Evolutionary conservation across 2,888 invertebrate genomes (phyloP).

Genomic region (Brachylomia viminalis): DNA sequence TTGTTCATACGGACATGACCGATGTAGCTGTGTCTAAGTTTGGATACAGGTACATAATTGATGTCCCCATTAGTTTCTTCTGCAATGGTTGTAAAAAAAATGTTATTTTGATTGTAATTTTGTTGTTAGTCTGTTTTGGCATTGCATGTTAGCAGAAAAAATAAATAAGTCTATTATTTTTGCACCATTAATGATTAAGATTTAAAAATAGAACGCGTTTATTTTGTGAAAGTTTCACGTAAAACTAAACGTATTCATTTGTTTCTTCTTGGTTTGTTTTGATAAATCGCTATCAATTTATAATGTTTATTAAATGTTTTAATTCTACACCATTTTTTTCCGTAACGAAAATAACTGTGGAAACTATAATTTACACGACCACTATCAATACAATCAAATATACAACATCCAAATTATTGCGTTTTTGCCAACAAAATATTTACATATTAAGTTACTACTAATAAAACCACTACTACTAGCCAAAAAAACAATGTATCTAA

Average conservation of each 20-base stretch:
- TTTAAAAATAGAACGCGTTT: background rate
- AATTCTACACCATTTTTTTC: slow-evolving; percentile 1
- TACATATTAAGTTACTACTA: slow-evolving; percentile 41
- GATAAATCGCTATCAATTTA: background rate
- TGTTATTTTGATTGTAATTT: slow-evolving; percentile 1
- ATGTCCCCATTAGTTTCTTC: slow-evolving; percentile 10
- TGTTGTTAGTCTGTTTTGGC: background rate
- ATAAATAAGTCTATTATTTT: background rate
- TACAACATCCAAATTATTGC: slow-evolving; percentile 21
- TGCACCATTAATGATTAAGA: background rate
- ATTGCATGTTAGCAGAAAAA: background rate
- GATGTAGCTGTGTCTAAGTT: slow-evolving; percentile 12
- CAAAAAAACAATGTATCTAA: slow-evolving; percentile 49
- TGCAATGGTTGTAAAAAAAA: background rate
- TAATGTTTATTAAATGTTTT: background rate
- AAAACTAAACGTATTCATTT: background rate
- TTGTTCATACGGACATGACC: slow-evolving; percentile 39
- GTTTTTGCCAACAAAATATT: slow-evolving; percentile 48
- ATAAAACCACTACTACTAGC: slow-evolving; percentile 12
- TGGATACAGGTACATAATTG: slow-evolving; percentile 13
- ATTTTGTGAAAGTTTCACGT: background rate
- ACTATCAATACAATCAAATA: slow-evolving; percentile 15
- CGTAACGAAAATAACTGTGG: background rate
- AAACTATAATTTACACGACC: slow-evolving; percentile 25
- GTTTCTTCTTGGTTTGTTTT: background rate